Evolutionary conservation across 2,113 vertebrate genomes (phyloP).

Genomic region (Hydrochoerus hydrochaeris): DNA sequence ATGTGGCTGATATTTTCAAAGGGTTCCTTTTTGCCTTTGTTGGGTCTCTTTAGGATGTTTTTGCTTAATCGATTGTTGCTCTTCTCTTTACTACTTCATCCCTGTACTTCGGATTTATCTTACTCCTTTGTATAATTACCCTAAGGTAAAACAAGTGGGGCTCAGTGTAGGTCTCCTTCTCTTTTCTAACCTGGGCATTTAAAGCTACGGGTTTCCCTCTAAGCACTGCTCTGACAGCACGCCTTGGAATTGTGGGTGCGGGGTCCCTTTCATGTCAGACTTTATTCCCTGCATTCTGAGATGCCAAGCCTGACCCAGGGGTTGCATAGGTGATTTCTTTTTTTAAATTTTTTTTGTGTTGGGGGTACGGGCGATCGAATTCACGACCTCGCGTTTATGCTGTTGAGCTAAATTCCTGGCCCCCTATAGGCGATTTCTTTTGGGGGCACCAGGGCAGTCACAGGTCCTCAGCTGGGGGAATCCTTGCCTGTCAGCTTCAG

Average conservation of each 20-base stretch:
- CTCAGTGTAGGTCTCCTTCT: not conserved
- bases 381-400: too few relatives aligned
- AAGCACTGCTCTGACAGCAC: not conserved
- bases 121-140: not conserved
- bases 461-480: rapidly evolving
- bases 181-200: not conserved
- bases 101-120: not conserved
- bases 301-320: not conserved
- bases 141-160: not conserved
- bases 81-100: not conserved
- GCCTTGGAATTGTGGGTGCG: rapidly evolving
- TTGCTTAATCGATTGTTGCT: not conserved
- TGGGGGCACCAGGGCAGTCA: not conserved
- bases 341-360: too few relatives aligned
- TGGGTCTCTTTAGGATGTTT: not conserved
- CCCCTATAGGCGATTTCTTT: too few relatives aligned
- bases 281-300: not conserved
- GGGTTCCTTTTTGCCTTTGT: not conserved
- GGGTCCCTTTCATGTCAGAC: not conserved
- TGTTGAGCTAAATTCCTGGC: too few relatives aligned
- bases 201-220: not conserved
- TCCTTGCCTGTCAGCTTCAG: not conserved
- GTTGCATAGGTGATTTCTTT: not conserved
- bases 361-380: too few relatives aligned
- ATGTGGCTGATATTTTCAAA: not conserved